Base-by-base conservation (phyloP, 1,140 invertebrate species). In the Apocrypta bakeri region DNA sequence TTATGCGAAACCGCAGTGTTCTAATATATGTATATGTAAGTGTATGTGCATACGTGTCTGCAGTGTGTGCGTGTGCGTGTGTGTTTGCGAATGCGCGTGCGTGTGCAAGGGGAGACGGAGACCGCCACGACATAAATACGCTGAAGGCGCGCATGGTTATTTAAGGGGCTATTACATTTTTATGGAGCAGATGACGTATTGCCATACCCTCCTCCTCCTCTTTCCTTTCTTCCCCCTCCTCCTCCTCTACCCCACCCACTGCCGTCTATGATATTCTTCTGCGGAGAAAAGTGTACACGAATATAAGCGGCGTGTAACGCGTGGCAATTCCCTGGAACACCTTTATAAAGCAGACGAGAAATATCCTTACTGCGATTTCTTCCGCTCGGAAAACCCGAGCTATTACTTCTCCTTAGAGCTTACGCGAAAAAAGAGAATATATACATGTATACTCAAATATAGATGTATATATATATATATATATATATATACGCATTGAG, bases 121-220 rank as follows among this genome's bases (percentile, higher is more conserved):
- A n/a, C 71, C 71, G 14, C 17, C 37, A 82, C 85, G 85, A 84
- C 83, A 85, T 87, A 87, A 87, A 87, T 87, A 87, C 83, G 79
- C 64, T 83, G 79, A 75, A 82, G 78, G 63, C 74, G 84, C 82
- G 82, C 81, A 81, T 84, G 83, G 83, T 88, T 88, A 88, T 88
- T 88, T 88, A 88, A 88, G 85, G 82, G 85, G 87, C 86, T 84
- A 86, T 87, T 87, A 86, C 82, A 86, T 85, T 88, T 88, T 88
- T 87, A 88, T 87, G 83, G 85, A 75, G 81, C 84, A 72, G 83
- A 87, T 88, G 87, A 88, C 85, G 85, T 84, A 88, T 88, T 83
- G 84, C 85, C 83, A 31, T 64, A 9, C 9, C 2, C 3, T 37
- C n/a, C 40, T 77, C 29, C n/a, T 68, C 80, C 33, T 9, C 33